A percentile compares a stretch with the other conserved stretches of the same genome.
Conservation (phyloP, 1,140 invertebrate species). For the Anoplophora glabripennis region DNA sequence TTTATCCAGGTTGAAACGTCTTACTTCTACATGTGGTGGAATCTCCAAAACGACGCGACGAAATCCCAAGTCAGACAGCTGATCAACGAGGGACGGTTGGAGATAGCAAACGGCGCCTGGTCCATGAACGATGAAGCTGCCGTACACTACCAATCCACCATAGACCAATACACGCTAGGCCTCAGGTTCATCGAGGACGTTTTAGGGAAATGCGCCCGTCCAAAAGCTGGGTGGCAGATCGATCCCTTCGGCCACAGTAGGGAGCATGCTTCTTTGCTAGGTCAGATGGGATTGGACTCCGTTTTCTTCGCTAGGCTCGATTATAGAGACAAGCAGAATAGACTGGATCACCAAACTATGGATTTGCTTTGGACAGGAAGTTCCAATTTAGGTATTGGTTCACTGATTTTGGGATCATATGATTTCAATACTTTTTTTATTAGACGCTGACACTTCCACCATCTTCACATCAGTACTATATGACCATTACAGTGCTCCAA, state of each 20-base stretch:
- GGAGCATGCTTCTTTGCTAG: constrained; percentile 68
- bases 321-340: constrained; percentile 66
- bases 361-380: constrained; percentile 77
- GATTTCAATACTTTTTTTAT: constrained; percentile 20
- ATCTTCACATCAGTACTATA: constrained; percentile 72
- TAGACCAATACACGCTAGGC: constrained; percentile 76
- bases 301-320: constrained; percentile 73
- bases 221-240: constrained; percentile 72
- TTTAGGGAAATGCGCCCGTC: constrained; percentile 64
- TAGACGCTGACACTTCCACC: constrained; percentile 56
- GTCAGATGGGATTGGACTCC: constrained; percentile 70
- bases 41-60: constrained; percentile 56
- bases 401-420: background rate
- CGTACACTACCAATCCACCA: constrained; percentile 77
- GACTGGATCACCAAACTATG: constrained; percentile 63
- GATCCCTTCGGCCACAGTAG: constrained; percentile 73
- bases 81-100: constrained; percentile 62
- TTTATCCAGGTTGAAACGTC: constrained; percentile 47
- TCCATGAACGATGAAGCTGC: constrained; percentile 82
- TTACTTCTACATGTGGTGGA: constrained; percentile 68
- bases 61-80: constrained; percentile 50
- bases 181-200: constrained; percentile 57
- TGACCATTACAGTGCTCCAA: constrained; percentile 77
- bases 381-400: constrained; percentile 52
- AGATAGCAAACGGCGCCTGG: constrained; percentile 73